Conservation (phyloP, 2,113 vertebrate genomes). For the Eudorcas thomsonii region DNA sequence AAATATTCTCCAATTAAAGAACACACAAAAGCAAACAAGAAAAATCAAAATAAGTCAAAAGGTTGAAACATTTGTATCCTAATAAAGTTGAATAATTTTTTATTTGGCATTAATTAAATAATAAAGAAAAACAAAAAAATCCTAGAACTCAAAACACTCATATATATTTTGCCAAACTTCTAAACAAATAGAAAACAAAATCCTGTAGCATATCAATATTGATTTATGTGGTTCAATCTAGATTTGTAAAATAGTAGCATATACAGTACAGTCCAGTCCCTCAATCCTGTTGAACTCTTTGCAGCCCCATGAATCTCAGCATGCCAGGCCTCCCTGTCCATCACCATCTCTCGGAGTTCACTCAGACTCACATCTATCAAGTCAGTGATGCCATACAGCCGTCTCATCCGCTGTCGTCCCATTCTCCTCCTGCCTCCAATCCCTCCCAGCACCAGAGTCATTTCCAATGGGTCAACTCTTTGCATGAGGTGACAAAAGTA, state of each 20-base stretch:
- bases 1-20: not conserved
- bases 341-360: no score
- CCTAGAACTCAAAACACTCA: not conserved
- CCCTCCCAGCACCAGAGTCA: no score
- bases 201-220: not conserved
- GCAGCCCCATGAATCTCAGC: no score
- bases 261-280: not conserved
- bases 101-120: not conserved
- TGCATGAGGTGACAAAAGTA: no score
- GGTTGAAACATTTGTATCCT: not conserved
- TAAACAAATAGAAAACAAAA: not conserved
- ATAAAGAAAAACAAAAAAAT: not conserved
- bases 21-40: not conserved
- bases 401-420: no score
- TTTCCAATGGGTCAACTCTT: no score
- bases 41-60: not conserved
- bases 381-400: fast-evolving
- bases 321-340: no score
- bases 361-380: no score
- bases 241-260: not conserved
- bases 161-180: not conserved
- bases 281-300: fast-evolving
- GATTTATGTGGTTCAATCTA: not conserved
- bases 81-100: not conserved
- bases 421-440: no score